phyloP scores from a whole-genome alignment of 2,888 invertebrate genomes.

The Eupithecia insigniata region DNA sequence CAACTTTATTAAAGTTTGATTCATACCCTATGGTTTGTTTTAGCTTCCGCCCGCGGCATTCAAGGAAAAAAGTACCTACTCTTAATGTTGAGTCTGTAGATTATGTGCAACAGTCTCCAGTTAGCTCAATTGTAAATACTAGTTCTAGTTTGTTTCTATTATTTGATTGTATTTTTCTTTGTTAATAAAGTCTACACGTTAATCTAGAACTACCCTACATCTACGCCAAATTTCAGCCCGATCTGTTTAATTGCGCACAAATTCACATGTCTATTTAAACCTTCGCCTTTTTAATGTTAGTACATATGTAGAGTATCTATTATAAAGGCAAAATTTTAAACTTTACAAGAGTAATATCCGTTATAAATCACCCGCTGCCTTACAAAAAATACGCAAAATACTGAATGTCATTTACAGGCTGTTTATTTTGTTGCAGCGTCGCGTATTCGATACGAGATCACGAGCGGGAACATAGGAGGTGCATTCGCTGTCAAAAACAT shows the following conservation, averaged over 20 bases:
- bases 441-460: constrained; percentile 99
- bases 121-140: too few relatives aligned
- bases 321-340: too few relatives aligned
- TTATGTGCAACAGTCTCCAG: too few relatives aligned
- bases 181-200: too few relatives aligned
- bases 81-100: too few relatives aligned
- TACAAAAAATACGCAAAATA: not conserved
- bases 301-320: too few relatives aligned
- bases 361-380: too few relatives aligned
- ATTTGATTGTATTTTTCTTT: too few relatives aligned
- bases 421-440: constrained; percentile 89
- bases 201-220: not conserved
- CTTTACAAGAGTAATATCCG: too few relatives aligned
- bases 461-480: constrained; percentile 99
- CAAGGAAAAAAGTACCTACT: not conserved
- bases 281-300: not conserved
- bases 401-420: constrained; percentile 35
- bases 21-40: constrained; percentile 47
- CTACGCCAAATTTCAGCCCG: not conserved
- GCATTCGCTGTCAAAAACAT: constrained; percentile 99
- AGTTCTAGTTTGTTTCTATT: too few relatives aligned
- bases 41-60: not conserved
- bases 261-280: not conserved
- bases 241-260: not conserved
- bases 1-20: constrained; percentile 64